Evolutionary conservation across 2,888 invertebrate species (phyloP).

Genomic region (Brachycybe producta): DNA sequence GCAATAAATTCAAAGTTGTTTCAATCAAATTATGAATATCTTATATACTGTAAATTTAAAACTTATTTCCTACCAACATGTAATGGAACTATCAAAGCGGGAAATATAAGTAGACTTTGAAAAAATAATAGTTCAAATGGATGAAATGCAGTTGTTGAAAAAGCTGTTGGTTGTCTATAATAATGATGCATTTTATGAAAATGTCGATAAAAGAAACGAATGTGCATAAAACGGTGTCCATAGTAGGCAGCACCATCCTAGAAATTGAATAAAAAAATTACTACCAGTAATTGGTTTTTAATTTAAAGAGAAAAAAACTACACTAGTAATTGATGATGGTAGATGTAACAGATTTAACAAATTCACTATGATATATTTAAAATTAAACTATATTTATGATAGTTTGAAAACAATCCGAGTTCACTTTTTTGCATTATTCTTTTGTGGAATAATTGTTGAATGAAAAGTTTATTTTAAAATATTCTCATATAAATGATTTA

Average conservation of each 20-base stretch:
- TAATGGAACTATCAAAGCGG: slow-evolving; percentile 48
- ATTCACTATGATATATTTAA: too few species aligned
- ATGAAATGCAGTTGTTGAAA: slow-evolving; percentile 58
- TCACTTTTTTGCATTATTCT: too few species aligned
- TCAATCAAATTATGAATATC: not conserved
- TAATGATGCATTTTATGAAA: slow-evolving; percentile 63
- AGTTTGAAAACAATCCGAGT: too few species aligned
- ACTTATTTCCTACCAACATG: slow-evolving; percentile 49
- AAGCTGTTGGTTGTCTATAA: slow-evolving; percentile 61
- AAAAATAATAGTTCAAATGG: slow-evolving; percentile 53
- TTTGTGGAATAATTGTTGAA: too few species aligned
- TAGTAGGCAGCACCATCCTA: slow-evolving; percentile 24
- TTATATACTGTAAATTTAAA: not conserved
- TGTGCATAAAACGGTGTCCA: slow-evolving; percentile 52
- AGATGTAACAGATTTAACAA: too few species aligned
- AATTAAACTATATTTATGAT: too few species aligned
- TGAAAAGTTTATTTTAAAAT: too few species aligned
- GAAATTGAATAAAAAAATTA: too few species aligned
- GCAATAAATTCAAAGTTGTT: not conserved
- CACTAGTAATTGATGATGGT: too few species aligned
- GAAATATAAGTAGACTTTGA: slow-evolving; percentile 46
- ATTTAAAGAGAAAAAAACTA: too few species aligned
- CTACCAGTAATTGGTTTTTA: too few species aligned
- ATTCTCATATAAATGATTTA: too few species aligned
- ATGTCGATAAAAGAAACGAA: slow-evolving; percentile 51